Evolutionary conservation across 2,888 invertebrate species (phyloP).

Genomic region (Lamellibrachia columna): DNA sequence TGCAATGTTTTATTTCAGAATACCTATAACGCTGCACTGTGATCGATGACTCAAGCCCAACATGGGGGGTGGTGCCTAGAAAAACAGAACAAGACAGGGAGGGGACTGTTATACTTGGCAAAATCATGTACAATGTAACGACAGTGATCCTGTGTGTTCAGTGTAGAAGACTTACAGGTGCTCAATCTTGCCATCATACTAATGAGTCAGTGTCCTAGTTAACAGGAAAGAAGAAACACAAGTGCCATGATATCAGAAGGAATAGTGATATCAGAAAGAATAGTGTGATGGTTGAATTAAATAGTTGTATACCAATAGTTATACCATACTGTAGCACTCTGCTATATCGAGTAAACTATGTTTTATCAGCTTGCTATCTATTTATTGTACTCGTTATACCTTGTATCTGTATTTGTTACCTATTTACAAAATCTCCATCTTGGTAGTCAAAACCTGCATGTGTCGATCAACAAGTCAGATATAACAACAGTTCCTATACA

Average conservation of each 20-base stretch:
- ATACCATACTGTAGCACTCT: not conserved
- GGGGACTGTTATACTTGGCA: not conserved
- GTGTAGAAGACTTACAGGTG: not conserved
- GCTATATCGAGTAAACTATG: not conserved
- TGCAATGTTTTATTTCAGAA: constrained; percentile 4
- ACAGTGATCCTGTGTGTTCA: not conserved
- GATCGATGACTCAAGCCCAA: not conserved
- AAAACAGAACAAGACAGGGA: not conserved
- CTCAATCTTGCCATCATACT: not conserved
- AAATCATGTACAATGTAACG: not conserved
- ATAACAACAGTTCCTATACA: not conserved
- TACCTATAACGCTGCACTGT: not conserved
- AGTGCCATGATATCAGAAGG: not conserved
- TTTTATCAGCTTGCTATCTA: not conserved
- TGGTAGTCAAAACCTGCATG: not conserved
- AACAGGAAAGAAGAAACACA: not conserved
- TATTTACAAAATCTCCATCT: not conserved
- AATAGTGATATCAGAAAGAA: not conserved
- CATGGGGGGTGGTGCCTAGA: not conserved
- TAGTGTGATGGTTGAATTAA: not conserved
- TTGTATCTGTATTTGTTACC: not conserved
- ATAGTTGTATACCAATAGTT: not conserved
- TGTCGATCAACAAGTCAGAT: not conserved
- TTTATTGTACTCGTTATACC: not conserved
- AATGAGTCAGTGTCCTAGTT: not conserved